Base-by-base conservation (phyloP, 2,888 invertebrate species). In the Mylabris sibirica region DNA sequence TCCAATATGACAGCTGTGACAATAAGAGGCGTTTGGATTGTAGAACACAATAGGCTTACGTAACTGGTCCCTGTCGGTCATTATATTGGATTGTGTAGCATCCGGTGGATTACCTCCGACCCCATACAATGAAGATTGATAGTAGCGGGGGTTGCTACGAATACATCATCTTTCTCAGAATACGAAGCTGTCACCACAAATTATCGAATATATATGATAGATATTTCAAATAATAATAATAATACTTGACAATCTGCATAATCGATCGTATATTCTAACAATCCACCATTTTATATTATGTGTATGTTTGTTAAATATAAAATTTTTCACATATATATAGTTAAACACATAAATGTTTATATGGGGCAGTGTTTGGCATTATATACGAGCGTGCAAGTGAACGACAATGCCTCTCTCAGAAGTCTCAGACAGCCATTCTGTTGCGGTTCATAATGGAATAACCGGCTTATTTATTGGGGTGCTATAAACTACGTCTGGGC, bases 381-480 rank as follows among this genome's bases (percentile, higher is more conserved):
- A 74, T 70, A 66, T 69, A 73, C 60, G 72, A 73, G 64, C 68
- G 73, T 72, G 72, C 76, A 75, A 78, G 76, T 75, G 75, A 76
- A 77, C 76, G 75, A 79, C 78, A 80, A 78, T 80, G 76, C 77
- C 72, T 75, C 53, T 57, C 71, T 71, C 73, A 69, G 66, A 72
- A 70, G 66, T 65, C 75, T 76, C 75, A 72, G 77, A 76, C 78
- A 79, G 76, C 75, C 75, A 75, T 78, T 78, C 79, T 77, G 79
- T 79, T 80, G 80, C 75, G 80, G 80, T 80, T 82, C 81, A 83
- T 82, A 83, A 84, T 83, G 81, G 82, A 83, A 84, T 84, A 83
- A 83, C 82, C 79, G 76, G 81, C 81, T 83, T 84, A 83, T 84
- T 83, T 83, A 83, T 84, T 82, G 80, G 82, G 80, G 80, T 78